These are phyloP conservation scores for Bombyx huttoni DNA, from an alignment of 2,888 invertebrate genomes.

Conservation along the genomic window DNA sequence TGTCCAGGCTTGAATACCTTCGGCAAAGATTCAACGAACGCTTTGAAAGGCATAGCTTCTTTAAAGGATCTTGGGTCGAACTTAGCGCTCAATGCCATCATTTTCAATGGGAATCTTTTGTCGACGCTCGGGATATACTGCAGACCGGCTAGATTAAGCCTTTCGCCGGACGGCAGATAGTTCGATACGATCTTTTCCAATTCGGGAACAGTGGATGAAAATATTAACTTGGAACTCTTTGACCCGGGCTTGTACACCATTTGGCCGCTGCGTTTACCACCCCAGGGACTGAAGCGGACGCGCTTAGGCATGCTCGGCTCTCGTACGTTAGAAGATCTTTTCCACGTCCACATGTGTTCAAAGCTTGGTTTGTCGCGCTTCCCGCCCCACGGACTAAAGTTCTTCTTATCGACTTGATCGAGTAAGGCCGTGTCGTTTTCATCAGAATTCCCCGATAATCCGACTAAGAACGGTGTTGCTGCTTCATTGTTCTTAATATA, in stretches of 20 bases:
- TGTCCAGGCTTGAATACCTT: constrained; percentile 50
- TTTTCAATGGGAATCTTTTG: constrained; percentile 47
- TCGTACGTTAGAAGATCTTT: constrained; percentile 33
- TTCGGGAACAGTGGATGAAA: constrained; percentile 46
- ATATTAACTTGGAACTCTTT: constrained; percentile 45
- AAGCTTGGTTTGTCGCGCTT: constrained; percentile 29
- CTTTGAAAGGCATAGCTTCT: constrained; percentile 46
- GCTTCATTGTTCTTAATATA: constrained; percentile 26
- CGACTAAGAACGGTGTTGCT: constrained; percentile 19
- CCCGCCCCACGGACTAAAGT: constrained; percentile 64
- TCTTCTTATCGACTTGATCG: constrained; percentile 33
- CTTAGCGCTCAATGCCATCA: constrained; percentile 39
- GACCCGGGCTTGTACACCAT: constrained; percentile 46
- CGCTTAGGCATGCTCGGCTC: constrained; percentile 63
- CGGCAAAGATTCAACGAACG: constrained; percentile 36
- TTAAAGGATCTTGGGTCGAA: constrained; percentile 27
- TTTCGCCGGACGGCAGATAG: constrained; percentile 30
- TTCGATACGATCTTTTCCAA: constrained; percentile 45
- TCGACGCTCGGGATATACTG: constrained; percentile 39
- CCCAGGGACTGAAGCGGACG: constrained; percentile 63
- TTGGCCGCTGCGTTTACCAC: constrained; percentile 56
- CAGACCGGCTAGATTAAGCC: constrained; percentile 35
- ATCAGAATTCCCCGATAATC: constrained; percentile 13
- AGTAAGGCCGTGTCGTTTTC: constrained; percentile 27
- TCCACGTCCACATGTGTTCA: constrained; percentile 57